Evolutionary conservation across 1,140 invertebrate genomes (phyloP), one percentile per base, ranked within the genome.

Genomic region (Pemphigus obesinymphae): DNA sequence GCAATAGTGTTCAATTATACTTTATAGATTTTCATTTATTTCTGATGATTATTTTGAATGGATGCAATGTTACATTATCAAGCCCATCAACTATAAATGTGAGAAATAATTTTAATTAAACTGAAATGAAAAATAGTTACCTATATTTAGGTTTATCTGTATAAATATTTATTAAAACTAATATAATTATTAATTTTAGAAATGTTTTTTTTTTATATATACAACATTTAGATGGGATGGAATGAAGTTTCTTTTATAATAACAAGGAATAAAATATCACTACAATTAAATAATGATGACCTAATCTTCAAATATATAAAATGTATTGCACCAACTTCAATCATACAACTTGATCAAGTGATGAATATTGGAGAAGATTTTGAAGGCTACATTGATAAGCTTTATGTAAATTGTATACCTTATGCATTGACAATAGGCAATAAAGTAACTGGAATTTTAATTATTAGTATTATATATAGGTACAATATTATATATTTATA

Each of bases 331-430:
- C n/a, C 40, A 4, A 50, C 20, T 31, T 75, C 17, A 1, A 31
- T 15, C n/a, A 1, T 43, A 1, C 63, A 80, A 20, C 37, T 58
- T 11, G 37, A 80, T 29, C 76, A 80, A 80, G 55, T 63, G 23
- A 80, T 29, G 26, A 80, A 13, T 13, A 45, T 80, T 6, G 76
- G 76, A 29, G 55, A 80, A 63, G 13, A n/a, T 43, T 80, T 80
- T 11, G 76, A 80, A 63, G 76, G 76, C 15, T 63, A 45, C 23
- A 63, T 80, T 29, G 58, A 63, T 31, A 80, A 63, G 17, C 40
- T 80, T 11, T 26, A 80, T 26, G 76, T 80, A 2, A 80, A 80
- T 23, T 80, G 63, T 63, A 45, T 80, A 45, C 55, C 37, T 20
- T 63, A 61, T 20, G 76, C 76, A 40, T 43, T 80, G 20, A 43